Conservation (phyloP, 2,888 invertebrate species). For the Brachyptera putata region DNA sequence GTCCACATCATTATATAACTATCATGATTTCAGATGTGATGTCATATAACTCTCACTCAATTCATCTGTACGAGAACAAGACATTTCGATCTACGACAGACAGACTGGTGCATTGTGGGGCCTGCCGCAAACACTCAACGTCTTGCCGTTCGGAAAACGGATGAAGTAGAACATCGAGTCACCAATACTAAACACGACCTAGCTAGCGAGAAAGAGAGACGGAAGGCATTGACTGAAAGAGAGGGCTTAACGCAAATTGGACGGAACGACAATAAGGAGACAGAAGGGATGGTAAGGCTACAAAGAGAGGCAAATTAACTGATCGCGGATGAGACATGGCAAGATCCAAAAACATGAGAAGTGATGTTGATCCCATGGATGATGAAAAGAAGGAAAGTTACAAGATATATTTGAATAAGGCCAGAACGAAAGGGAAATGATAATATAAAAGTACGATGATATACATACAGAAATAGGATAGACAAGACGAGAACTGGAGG, state of each 20-base stretch:
- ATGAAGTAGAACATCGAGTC: slow-evolving; percentile 8
- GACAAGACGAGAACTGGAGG: slow-evolving; percentile 4
- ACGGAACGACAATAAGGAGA: slow-evolving; percentile 12
- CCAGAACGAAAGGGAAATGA: neutral
- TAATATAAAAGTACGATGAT: neutral
- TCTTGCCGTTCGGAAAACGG: neutral
- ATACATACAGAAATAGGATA: slow-evolving; percentile 1
- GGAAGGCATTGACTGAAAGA: neutral
- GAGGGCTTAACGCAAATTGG: neutral
- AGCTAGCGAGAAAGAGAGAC: neutral
- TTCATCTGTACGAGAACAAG: neutral
- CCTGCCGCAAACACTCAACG: neutral
- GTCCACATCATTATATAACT: too few relatives aligned
- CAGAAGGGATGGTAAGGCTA: slow-evolving; percentile 5
- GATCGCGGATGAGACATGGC: neutral
- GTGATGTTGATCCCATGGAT: neutral
- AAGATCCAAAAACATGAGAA: neutral
- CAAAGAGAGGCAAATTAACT: slow-evolving; percentile 4
- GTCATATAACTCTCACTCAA: neutral
- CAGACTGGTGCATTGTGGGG: neutral
- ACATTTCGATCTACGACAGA: neutral
- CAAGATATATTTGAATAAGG: slow-evolving; percentile 8
- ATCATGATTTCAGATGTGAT: too few relatives aligned
- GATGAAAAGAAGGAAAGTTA: slow-evolving; percentile 1
- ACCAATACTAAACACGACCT: slow-evolving; percentile 18